Conservation (phyloP, 2,888 invertebrate species). For the Dasysyrphus albostriatus region DNA sequence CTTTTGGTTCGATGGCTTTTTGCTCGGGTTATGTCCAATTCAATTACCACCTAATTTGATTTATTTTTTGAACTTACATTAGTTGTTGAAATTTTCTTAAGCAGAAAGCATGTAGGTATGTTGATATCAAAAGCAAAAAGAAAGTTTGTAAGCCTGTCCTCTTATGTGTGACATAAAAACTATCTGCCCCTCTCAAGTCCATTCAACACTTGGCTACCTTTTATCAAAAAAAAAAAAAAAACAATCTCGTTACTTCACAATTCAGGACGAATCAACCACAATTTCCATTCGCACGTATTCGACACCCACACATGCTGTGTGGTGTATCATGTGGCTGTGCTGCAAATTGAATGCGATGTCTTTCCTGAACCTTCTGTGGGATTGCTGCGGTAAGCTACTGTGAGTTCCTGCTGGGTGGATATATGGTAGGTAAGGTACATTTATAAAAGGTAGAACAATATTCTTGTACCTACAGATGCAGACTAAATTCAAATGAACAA, state of each 20-base stretch:
- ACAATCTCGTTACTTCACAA: conserved; percentile 22
- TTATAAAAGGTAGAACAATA: conserved; percentile 5
- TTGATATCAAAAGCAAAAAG: not conserved
- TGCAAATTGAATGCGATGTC: conserved; percentile 66
- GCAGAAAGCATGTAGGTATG: too few relatives aligned
- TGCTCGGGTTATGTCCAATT: too few relatives aligned
- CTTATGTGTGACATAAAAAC: not conserved
- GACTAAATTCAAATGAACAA: not conserved
- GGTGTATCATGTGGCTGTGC: conserved; percentile 57
- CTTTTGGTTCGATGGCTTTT: too few relatives aligned
- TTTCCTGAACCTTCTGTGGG: conserved; percentile 57
- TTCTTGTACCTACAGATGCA: too few relatives aligned
- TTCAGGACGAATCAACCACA: conserved; percentile 51
- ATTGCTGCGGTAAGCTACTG: conserved; percentile 45
- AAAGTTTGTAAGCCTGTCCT: not conserved
- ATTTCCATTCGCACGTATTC: conserved; percentile 48
- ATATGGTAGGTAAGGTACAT: not conserved
- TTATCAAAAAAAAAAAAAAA: not conserved
- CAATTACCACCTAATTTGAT: too few relatives aligned
- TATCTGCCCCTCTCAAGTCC: not conserved
- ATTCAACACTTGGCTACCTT: conserved; percentile 16
- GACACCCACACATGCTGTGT: conserved; percentile 34
- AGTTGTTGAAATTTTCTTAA: too few relatives aligned
- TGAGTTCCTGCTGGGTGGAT: conserved; percentile 57
- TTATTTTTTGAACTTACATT: too few relatives aligned